Percentiles rank a stretch among this genome's conserved stretches.
phyloP scores from a whole-genome alignment of 2,113 vertebrate species.

The Hippocampus comes region DNA sequence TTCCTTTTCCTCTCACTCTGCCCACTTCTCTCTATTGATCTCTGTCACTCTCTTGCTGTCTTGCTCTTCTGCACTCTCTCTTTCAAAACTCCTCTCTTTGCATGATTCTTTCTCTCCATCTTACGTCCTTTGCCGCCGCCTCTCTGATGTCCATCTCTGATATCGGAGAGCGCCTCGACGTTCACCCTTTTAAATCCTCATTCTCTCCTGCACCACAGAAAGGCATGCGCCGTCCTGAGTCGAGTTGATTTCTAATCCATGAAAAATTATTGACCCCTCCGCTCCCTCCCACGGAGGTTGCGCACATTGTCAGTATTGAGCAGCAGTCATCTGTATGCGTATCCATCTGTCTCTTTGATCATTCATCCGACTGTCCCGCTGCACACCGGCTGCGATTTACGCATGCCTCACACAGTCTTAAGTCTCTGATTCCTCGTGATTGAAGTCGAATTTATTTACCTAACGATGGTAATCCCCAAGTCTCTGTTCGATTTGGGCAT shows the following conservation, averaged over 20 bases:
- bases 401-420: constrained; percentile 8
- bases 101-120: constrained; percentile 5
- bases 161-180: not conserved
- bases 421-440: constrained; percentile 8
- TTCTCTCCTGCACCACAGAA: not conserved
- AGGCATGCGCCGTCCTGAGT: constrained; percentile 30
- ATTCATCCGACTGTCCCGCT: constrained; percentile 30
- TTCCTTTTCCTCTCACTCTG: constrained; percentile 41
- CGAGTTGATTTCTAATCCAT: constrained; percentile 55
- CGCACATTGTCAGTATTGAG: constrained; percentile 47
- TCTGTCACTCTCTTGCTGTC: constrained; percentile 40
- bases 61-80: constrained; percentile 15
- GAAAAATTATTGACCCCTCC: constrained; percentile 45
- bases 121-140: constrained; percentile 14
- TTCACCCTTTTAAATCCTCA: not conserved
- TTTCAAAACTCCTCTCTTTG: constrained; percentile 24
- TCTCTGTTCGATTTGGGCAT: constrained; percentile 27
- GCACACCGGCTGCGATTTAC: constrained; percentile 15
- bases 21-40: constrained; percentile 60
- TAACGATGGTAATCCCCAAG: constrained; percentile 22
- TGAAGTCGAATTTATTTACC: constrained; percentile 37
- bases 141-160: not conserved
- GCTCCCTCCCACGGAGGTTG: constrained; percentile 32
- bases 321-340: constrained; percentile 28
- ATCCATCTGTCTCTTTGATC: constrained; percentile 44